Percentiles rank a stretch among this genome's conserved stretches.
These are phyloP conservation scores for Cranoglanis bouderius DNA, from an alignment of 2,113 vertebrate species.

Conservation along the genomic window DNA sequence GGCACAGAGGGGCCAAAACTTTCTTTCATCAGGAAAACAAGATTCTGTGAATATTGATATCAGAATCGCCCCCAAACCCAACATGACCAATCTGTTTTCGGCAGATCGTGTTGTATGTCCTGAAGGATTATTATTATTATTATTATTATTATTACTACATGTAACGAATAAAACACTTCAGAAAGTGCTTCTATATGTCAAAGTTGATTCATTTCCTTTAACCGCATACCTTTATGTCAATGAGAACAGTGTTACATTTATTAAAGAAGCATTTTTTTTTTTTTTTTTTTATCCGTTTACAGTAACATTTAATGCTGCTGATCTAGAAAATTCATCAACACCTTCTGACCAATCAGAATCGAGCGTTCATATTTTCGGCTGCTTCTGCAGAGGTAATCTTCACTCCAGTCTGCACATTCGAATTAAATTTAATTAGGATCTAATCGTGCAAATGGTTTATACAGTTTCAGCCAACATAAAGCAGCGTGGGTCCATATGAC, in stretches of 20 bases:
- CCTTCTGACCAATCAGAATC: neutral
- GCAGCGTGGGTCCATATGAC: neutral
- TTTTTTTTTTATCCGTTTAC: neutral
- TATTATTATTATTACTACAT: too few relatives aligned
- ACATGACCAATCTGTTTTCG: too few relatives aligned
- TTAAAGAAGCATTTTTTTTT: neutral
- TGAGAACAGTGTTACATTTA: neutral
- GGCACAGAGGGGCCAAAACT: neutral
- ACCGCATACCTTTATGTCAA: neutral
- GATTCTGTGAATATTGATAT: too few relatives aligned
- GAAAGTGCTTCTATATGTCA: neutral
- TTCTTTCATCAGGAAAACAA: neutral
- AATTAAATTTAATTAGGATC: neutral
- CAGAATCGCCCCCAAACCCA: too few relatives aligned
- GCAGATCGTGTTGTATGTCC: too few relatives aligned
- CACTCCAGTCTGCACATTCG: neutral
- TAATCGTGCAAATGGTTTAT: neutral
- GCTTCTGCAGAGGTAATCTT: neutral
- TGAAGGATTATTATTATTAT: too few relatives aligned
- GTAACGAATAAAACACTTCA: neutral
- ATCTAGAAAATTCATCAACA: neutral
- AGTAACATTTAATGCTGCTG: neutral
- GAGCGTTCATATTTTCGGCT: neutral
- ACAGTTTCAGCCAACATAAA: neutral
- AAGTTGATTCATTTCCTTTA: neutral